Conservation (phyloP, 2,888 invertebrate genomes). For the Volucella inanis region DNA sequence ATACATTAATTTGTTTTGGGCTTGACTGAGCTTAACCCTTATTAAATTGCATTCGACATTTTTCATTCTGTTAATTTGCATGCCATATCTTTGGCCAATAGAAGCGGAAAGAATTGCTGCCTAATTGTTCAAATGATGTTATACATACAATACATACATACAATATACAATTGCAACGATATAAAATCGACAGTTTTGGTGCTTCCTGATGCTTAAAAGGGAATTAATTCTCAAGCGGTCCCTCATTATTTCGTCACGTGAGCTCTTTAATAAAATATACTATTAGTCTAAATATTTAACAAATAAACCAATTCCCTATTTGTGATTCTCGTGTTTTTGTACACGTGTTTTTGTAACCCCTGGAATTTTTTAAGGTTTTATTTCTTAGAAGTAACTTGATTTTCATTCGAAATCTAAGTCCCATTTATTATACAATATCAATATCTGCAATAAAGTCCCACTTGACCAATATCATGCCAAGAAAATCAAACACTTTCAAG, state of each 20-base stretch:
- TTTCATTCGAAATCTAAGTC: neutral
- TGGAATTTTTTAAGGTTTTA: too few relatives aligned
- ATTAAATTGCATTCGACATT: slow-evolving; percentile 70
- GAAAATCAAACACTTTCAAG: slow-evolving; percentile 57
- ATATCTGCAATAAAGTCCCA: slow-evolving; percentile 48
- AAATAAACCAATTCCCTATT: too few relatives aligned
- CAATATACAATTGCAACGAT: slow-evolving; percentile 33
- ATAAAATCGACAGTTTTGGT: neutral
- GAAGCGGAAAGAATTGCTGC: slow-evolving; percentile 29
- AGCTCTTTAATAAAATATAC: too few relatives aligned
- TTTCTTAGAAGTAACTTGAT: too few relatives aligned
- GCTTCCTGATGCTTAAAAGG: too few relatives aligned
- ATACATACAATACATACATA: slow-evolving; percentile 27
- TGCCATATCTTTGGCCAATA: slow-evolving; percentile 42
- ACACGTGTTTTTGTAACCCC: too few relatives aligned
- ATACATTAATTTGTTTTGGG: slow-evolving; percentile 66
- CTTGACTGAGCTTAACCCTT: slow-evolving; percentile 67
- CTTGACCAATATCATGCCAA: slow-evolving; percentile 50
- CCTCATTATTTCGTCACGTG: too few relatives aligned
- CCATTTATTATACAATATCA: slow-evolving; percentile 27
- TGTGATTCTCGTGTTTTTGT: too few relatives aligned
- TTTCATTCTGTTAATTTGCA: slow-evolving; percentile 66
- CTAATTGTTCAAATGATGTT: slow-evolving; percentile 50
- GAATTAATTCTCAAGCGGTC: too few relatives aligned
- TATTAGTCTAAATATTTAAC: too few relatives aligned